Evolutionary conservation across 2,113 vertebrate genomes (phyloP).

Genomic region (Columba livia): DNA sequence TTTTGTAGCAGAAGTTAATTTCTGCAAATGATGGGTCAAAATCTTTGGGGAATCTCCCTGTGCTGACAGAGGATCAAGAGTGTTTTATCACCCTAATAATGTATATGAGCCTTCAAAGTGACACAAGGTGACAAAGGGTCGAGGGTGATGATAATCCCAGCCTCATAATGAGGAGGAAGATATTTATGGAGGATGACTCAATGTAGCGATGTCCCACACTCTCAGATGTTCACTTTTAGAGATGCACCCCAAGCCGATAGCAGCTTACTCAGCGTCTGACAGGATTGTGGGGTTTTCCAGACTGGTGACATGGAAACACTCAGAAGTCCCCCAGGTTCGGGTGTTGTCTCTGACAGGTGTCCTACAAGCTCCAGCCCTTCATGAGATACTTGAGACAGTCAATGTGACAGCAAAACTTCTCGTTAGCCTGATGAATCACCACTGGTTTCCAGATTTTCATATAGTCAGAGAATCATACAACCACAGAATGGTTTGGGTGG

Average conservation of each 20-base stretch:
- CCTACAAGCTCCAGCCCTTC: not conserved
- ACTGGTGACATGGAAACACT: not conserved
- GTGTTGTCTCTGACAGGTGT: not conserved
- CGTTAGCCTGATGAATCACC: not conserved
- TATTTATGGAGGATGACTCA: rapidly evolving
- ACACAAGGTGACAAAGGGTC: not conserved
- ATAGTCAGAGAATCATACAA: no score
- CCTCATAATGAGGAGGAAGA: rapidly evolving
- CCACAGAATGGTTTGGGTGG: no score
- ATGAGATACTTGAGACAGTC: rapidly evolving
- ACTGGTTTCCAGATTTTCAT: not conserved
- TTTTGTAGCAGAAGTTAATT: not conserved
- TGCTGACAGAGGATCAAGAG: not conserved
- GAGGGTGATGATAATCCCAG: not conserved
- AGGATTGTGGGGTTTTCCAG: rapidly evolving
- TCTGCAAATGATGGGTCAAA: not conserved
- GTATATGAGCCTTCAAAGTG: not conserved
- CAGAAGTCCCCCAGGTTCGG: not conserved
- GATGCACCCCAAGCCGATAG: rapidly evolving
- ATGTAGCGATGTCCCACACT: not conserved
- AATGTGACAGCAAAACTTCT: not conserved
- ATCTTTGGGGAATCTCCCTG: not conserved
- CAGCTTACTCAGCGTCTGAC: rapidly evolving
- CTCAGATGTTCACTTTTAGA: rapidly evolving
- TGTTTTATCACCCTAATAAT: not conserved